Conservation (phyloP, 1,140 invertebrate species). For the Berghia stephanieae region DNA sequence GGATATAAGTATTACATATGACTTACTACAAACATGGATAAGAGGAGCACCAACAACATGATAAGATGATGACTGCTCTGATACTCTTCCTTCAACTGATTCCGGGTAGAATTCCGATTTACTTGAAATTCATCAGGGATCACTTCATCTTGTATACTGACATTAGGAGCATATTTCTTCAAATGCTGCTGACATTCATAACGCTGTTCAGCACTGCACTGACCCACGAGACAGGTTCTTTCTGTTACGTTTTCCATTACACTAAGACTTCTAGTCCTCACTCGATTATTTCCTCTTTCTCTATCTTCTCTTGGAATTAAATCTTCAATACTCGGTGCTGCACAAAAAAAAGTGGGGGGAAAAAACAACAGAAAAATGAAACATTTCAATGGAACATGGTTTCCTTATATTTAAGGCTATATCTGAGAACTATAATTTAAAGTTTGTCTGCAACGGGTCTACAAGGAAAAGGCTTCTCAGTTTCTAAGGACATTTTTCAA, state of each 20-base stretch:
- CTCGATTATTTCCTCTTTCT: not conserved
- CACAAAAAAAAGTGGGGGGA: not conserved
- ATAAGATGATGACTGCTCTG: conserved; percentile 85
- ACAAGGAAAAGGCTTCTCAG: too few species aligned
- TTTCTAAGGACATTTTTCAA: too few species aligned
- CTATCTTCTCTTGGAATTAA: conserved; percentile 42
- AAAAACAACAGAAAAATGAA: too few species aligned
- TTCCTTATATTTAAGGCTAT: too few species aligned
- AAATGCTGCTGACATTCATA: conserved; percentile 47
- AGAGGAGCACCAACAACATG: conserved; percentile 80
- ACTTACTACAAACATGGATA: conserved; percentile 89
- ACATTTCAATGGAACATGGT: too few species aligned
- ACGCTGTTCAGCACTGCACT: conserved; percentile 49
- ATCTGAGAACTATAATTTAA: too few species aligned
- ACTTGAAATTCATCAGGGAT: too few species aligned
- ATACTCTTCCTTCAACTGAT: conserved; percentile 69
- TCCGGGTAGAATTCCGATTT: too few species aligned
- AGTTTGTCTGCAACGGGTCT: too few species aligned
- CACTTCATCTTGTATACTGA: too few species aligned
- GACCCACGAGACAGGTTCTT: conserved; percentile 48
- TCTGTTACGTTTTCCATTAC: conserved; percentile 28
- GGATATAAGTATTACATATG: too few species aligned
- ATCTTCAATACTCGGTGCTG: conserved; percentile 51
- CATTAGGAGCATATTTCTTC: conserved; percentile 39
- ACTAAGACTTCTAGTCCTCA: not conserved